Evolutionary conservation across 2,888 invertebrate genomes (phyloP), one percentile per base, ranked within the genome.

Genomic region (Drosophila kambysellisi): DNA sequence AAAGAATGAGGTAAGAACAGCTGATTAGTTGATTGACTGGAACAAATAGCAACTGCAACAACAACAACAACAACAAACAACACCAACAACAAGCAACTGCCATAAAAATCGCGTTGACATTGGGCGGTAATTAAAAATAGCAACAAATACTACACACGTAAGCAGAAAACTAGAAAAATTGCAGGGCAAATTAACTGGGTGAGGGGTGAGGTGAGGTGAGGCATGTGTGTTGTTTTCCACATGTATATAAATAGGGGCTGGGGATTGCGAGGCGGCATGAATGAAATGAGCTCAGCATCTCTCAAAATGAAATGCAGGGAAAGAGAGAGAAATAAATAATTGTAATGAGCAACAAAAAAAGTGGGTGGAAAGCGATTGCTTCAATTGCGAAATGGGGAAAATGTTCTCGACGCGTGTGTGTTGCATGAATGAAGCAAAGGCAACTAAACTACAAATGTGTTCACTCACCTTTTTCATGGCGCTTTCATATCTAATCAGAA

Each of bases 241-340:
- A 46, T 25, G 8, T 11, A 3, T 57, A 4, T 41, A 1, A n/a
- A 9, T 20, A n/a, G 54, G 35, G 57, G 67, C 43, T 20, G 59
- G 74, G 63, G 60, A 5, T 15, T 15, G 59, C 35, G 65, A 59
- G 64, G 62, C 51, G 48, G 62, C 70, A 89, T 87, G 87, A 84
- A 81, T 81, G 87, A 88, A 88, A 83, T 85, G 88, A 83, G 79
- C 83, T 82, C 76, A 78, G 74, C 65, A 61, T 41, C 59, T 74
- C 68, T 48, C 59, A 33, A 53, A 51, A 17, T 52, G 74, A 56
- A 68, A 32, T 64, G 58, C 17, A 50, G 48, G 66, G 54, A 43
- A 35, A 46, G 37, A 58, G 56, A 65, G 46, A 29, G 53, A 56
- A 37, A 50, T 11, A 62, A 37, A 37, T 33, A 33, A 37, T 20